A percentile compares a stretch with the other conserved stretches of the same genome.
Conservation (phyloP, 37 sponge, comb jelly and placozoan genomes). For the Mnemiopsis leidyi region DNA sequence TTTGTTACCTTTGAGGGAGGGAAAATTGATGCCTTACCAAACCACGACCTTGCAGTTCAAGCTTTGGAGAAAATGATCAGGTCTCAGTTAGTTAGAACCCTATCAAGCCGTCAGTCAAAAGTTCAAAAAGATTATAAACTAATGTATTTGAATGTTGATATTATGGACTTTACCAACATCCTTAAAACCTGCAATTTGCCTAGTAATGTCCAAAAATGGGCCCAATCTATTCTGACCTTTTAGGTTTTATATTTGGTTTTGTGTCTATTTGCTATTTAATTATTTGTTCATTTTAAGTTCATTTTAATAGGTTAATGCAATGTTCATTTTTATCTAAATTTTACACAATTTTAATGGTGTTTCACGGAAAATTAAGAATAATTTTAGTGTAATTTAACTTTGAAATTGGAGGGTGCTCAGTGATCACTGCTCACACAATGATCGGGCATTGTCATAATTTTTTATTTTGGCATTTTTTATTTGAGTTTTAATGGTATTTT, state of each 20-base stretch:
- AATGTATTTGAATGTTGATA: slow-evolving; percentile 58
- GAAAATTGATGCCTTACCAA: slow-evolving; percentile 32
- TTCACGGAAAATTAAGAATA: too few species aligned
- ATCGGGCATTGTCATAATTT: too few species aligned
- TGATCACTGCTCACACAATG: too few species aligned
- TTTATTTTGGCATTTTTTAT: too few species aligned
- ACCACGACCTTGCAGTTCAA: slow-evolving; percentile 11
- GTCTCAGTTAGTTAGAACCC: slow-evolving; percentile 10
- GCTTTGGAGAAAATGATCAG: slow-evolving; percentile 24
- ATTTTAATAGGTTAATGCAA: neutral
- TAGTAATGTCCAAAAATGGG: slow-evolving; percentile 53
- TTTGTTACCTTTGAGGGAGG: slow-evolving; percentile 60
- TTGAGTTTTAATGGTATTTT: too few species aligned
- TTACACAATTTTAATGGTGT: too few species aligned
- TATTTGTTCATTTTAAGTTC: neutral
- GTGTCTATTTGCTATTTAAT: neutral
- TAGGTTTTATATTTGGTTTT: neutral
- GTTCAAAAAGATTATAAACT: slow-evolving; percentile 43
- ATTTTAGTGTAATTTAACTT: too few species aligned
- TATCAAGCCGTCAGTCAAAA: slow-evolving; percentile 28
- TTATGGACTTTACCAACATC: slow-evolving; percentile 39
- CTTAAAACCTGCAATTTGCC: slow-evolving; percentile 34
- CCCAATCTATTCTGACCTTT: slow-evolving; percentile 44
- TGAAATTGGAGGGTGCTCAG: too few species aligned
- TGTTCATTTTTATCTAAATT: neutral